phyloP scores from a whole-genome alignment of 2,113 vertebrate species.

The Quiscalus mexicanus region DNA sequence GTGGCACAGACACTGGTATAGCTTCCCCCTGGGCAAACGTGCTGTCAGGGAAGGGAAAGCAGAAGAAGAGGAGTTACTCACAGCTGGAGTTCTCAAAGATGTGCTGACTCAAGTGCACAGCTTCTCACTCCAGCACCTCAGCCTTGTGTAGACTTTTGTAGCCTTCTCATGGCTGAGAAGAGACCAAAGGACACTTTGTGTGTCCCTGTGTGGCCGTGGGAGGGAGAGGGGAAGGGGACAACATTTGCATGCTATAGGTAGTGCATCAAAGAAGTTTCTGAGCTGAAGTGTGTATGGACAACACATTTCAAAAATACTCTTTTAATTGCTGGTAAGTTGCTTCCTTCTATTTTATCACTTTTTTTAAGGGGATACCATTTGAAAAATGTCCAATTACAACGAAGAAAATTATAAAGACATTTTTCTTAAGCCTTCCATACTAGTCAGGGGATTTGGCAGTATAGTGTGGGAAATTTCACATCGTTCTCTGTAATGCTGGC shows the following conservation, averaged over 20 bases:
- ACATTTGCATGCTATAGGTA: not conserved
- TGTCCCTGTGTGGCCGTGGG: not conserved
- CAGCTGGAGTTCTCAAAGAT: not conserved
- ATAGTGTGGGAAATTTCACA: not conserved
- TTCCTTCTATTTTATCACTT: conserved; percentile 2
- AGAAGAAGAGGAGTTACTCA: not conserved
- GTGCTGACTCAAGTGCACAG: accelerated
- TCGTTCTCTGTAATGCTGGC: not conserved
- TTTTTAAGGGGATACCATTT: not conserved
- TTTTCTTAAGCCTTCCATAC: not conserved
- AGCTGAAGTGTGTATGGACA: not conserved
- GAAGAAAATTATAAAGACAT: not conserved
- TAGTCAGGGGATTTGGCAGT: not conserved
- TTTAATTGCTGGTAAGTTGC: not conserved
- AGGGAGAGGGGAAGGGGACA: not conserved
- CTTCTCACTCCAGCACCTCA: not conserved
- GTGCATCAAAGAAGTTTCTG: not conserved
- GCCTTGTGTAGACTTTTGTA: not conserved
- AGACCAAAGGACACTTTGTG: not conserved
- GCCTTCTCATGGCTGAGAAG: not conserved
- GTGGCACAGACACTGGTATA: not conserved
- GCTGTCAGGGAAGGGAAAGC: not conserved
- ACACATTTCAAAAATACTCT: conserved; percentile 16
- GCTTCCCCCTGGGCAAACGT: not conserved
- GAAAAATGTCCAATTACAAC: not conserved